Conservation (phyloP, 2,888 invertebrate species). For the Drosophila neotestacea region DNA sequence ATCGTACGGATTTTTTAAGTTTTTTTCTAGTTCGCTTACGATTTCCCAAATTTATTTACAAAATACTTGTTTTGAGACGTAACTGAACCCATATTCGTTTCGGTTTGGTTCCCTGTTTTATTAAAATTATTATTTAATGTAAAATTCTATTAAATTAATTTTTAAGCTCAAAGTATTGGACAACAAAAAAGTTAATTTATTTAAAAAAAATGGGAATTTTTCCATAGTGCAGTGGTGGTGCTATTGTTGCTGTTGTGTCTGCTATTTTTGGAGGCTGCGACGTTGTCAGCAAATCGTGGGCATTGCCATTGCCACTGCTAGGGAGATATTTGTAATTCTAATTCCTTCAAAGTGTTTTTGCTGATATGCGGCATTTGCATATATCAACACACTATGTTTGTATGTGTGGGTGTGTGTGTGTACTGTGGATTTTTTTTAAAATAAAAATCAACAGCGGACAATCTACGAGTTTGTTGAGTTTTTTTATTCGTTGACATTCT, state of each 20-base stretch:
- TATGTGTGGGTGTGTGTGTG: constrained; percentile 6
- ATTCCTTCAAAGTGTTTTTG: constrained; percentile 71
- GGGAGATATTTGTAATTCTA: constrained; percentile 76
- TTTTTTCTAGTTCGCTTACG: no score
- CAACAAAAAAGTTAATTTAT: no score
- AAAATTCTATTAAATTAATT: no score
- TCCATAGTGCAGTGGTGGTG: no score
- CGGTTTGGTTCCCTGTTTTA: no score
- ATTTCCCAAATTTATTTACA: no score
- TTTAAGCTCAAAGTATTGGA: no score
- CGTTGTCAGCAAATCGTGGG: constrained; percentile 22
- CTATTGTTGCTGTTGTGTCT: neutral
- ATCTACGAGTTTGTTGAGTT: constrained; percentile 10
- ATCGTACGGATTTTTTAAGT: no score
- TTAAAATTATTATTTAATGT: no score
- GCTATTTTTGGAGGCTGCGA: constrained; percentile 5
- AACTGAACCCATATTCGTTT: no score
- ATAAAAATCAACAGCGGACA: constrained; percentile 9
- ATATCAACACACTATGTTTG: constrained; percentile 6
- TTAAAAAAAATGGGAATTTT: no score
- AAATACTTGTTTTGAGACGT: no score
- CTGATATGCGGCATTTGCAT: constrained; percentile 62
- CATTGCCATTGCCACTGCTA: constrained; percentile 57
- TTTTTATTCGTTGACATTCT: constrained; percentile 1
- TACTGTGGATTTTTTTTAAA: constrained; percentile 17